Evolutionary conservation across 1,140 invertebrate species (phyloP), one percentile per base, ranked within the genome.

Genomic region (Ooceraea biroi): DNA sequence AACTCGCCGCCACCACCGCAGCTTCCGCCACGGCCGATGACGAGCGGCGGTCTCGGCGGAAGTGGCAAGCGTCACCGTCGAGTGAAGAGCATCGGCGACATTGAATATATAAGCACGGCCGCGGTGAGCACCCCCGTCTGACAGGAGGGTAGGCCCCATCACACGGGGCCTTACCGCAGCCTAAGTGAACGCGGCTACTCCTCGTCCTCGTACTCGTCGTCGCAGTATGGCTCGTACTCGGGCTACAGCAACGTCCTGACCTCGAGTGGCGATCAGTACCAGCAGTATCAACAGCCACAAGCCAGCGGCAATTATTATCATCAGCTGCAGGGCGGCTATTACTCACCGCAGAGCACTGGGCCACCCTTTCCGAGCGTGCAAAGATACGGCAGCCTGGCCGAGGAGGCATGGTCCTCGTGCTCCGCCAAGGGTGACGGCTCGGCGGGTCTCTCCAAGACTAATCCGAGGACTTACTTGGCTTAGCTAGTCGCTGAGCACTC

Each of bases 1-100:
- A 94, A 92, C 44, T 94, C 92, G 22, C 94, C 92, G 22, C 94
- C 92, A 4, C 94, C 92, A 0, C 93, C 92, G 11, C 94, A 94
- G 52, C 83, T 94, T 3, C 94, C 94, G 0, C 93, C 93, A 0
- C 86, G 93, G 48, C 93, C 94, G 8, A 90, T 90, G 25, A 83
- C 92, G 46, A 89, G 89, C 12, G 90, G 89, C 3, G 87, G 89
- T 25, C 36, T 36, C 7, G 36, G 2, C 36, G 36, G 36, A 7
- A 36, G 36, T 36, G 89, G 91, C 85, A 95, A 95, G 80, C 95
- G 96, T 78, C 96, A 97, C 88, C 94, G 96, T 58, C 94, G 97
- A 17, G 96, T 97, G 19, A 96, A 96, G 86, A 97, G 96, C 83
- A 97, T 97, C 84, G 96, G 96, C 52, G 96, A 97, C 91, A 96